phyloP scores from a whole-genome alignment of 2,888 invertebrate genomes.

The Callyntrura sp. region DNA sequence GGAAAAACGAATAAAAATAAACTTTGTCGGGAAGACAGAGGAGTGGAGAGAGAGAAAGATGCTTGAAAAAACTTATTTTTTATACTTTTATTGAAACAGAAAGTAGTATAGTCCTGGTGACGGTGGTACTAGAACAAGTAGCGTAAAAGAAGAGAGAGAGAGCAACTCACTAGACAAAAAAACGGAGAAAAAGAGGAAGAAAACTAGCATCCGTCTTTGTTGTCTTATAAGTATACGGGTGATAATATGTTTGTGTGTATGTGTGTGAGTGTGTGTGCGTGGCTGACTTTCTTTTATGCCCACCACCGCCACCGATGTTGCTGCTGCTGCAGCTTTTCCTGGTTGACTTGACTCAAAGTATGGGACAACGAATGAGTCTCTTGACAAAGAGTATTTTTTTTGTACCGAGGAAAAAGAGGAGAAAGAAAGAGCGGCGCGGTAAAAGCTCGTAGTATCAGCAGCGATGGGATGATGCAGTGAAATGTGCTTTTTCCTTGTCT shows the following conservation, averaged over 20 bases:
- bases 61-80: conserved; percentile 41
- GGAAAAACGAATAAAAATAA: background rate
- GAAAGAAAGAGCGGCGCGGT: conserved; percentile 57
- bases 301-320: background rate
- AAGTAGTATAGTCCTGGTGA: conserved; percentile 23
- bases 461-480: conserved; percentile 55
- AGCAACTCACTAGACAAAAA: conserved; percentile 28
- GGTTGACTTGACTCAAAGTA: conserved; percentile 24
- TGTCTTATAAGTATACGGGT: background rate
- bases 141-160: conserved; percentile 6
- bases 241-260: conserved; percentile 19
- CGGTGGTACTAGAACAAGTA: too few species aligned
- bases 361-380: conserved; percentile 74
- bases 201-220: conserved; percentile 25
- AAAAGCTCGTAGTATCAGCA: background rate
- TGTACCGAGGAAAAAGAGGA: background rate
- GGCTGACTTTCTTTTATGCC: background rate
- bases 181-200: conserved; percentile 29
- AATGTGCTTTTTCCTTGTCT: conserved; percentile 60
- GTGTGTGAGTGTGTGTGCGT: conserved; percentile 43
- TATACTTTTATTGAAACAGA: conserved; percentile 57
- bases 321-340: conserved; percentile 52
- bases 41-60: background rate
- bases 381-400: conserved; percentile 68
- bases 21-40: background rate